Base-by-base conservation (phyloP, 2,797 vertebrate species). In the Loris lydekkerianus region DNA sequence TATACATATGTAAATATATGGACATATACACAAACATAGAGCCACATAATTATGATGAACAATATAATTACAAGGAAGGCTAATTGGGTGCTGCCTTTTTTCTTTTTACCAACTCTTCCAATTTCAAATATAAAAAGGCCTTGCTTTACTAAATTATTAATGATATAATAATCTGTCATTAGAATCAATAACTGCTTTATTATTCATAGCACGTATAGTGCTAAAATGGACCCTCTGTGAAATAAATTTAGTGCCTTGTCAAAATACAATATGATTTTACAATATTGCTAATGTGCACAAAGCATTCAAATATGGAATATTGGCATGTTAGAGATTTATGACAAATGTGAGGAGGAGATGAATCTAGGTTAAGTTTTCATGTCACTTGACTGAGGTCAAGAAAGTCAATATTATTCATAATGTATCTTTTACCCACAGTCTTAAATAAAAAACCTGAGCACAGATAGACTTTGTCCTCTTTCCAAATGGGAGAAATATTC, bases 181-280 rank as follows among this genome's bases (percentile, higher is more conserved):
- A 97, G 49, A 97, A 98, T 98, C 98, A 98, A 98, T 98, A 98
- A 63, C 83, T 94, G 4, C 78, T 98, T 98, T 98, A 97, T 98
- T 98, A 98, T 98, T 98, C 96, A 97, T 97, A 97, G 96, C 73
- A 31, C 49, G 97, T 67, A 78, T 83, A 96, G 82, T 94, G 82
- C 53, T 97, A 96, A 97, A 95, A 98, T 97, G 87, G 98, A 97
- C 96, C n/a, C 69, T 49, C 63, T 96, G 49, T 96, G 80, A 84
- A 95, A 97, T 95, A 98, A 97, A 98, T 98, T 96, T 92, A 98
- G 87, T 89, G 82, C 15, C 96, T 82, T 98, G 95, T 96, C 97
- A 97, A 86, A 96, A 93, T 94, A 96, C 91, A 97, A 75, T 96
- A 97, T 97, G 95, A 97, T 98, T 98, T 98, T 97, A 97, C 76